A percentile compares a stretch with the other conserved stretches of the same genome.
Conservation (phyloP, 2,797 vertebrate species). For the Micrastur ruficollis region DNA sequence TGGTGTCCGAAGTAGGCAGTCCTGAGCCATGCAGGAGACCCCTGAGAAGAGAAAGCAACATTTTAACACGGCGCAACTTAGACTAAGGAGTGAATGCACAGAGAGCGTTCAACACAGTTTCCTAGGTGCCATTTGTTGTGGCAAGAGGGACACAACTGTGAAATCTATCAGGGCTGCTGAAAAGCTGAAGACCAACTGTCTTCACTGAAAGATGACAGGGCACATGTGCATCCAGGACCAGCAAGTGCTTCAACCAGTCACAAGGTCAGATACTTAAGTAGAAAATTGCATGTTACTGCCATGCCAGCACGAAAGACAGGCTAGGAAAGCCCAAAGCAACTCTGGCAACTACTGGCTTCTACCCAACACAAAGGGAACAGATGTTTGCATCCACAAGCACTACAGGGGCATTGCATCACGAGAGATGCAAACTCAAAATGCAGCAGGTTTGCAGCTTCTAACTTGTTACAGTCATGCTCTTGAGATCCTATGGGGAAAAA, state of each 20-base stretch:
- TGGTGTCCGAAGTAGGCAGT: slow-evolving; percentile 92
- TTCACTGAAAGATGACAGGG: neutral
- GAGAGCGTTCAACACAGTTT: neutral
- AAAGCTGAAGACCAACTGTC: slow-evolving; percentile 23
- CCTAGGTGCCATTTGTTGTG: slow-evolving; percentile 30
- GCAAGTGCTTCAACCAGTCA: neutral
- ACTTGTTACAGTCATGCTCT: neutral
- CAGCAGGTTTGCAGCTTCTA: neutral
- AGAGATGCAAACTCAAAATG: neutral
- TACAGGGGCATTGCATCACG: neutral
- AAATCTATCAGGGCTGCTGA: slow-evolving; percentile 31
- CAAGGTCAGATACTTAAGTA: neutral
- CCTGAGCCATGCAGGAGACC: slow-evolving; percentile 98
- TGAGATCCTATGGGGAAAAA: neutral
- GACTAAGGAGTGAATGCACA: neutral
- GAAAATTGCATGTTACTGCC: neutral
- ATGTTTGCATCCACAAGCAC: neutral
- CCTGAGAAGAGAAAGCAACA: slow-evolving; percentile 74
- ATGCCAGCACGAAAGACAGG: neutral
- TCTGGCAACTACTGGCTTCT: neutral
- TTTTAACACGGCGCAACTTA: neutral
- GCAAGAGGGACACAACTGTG: slow-evolving; percentile 29
- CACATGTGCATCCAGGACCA: neutral
- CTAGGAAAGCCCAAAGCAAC: neutral
- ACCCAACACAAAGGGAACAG: neutral